A percentile compares a stretch with the other conserved stretches of the same genome.
phyloP scores from a whole-genome alignment of 2,888 invertebrate species.

The Nomada lathburiana region DNA sequence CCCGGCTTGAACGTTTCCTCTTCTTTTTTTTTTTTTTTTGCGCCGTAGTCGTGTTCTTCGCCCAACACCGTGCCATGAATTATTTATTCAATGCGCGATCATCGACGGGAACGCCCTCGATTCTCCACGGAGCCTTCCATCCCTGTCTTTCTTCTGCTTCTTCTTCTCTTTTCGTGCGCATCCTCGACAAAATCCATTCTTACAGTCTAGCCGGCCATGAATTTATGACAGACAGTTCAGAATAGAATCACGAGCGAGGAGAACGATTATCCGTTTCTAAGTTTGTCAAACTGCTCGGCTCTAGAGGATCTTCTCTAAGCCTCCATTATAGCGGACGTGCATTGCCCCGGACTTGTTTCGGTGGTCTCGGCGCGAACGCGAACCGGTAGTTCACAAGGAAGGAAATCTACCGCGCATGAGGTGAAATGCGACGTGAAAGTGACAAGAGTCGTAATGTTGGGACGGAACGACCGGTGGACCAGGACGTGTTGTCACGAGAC shows the following conservation, averaged over 20 bases:
- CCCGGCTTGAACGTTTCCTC: constrained; percentile 50
- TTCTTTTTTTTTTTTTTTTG: constrained; percentile 42
- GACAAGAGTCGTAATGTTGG: constrained; percentile 69
- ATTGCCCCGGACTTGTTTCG: not conserved
- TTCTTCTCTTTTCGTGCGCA: not conserved
- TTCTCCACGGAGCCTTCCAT: constrained; percentile 68
- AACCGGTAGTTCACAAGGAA: constrained; percentile 60
- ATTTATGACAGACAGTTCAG: no score
- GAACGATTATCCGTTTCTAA: no score
- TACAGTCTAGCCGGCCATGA: no score
- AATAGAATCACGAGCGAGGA: no score
- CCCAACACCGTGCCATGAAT: constrained; percentile 67
- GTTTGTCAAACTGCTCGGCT: no score
- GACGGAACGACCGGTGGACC: constrained; percentile 71
- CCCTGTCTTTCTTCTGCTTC: constrained; percentile 17
- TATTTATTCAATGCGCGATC: constrained; percentile 73
- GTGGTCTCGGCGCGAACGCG: not conserved
- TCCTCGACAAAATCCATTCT: not conserved
- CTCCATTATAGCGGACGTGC: no score
- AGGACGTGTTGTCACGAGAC: constrained; percentile 73
- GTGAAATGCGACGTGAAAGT: constrained; percentile 78
- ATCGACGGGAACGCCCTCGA: constrained; percentile 67
- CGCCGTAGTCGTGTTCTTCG: constrained; percentile 40
- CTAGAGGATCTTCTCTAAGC: no score
- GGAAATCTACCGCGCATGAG: constrained; percentile 57